Conservation (phyloP, 2,113 vertebrate species). For the Mesembrinibis cayennensis region DNA sequence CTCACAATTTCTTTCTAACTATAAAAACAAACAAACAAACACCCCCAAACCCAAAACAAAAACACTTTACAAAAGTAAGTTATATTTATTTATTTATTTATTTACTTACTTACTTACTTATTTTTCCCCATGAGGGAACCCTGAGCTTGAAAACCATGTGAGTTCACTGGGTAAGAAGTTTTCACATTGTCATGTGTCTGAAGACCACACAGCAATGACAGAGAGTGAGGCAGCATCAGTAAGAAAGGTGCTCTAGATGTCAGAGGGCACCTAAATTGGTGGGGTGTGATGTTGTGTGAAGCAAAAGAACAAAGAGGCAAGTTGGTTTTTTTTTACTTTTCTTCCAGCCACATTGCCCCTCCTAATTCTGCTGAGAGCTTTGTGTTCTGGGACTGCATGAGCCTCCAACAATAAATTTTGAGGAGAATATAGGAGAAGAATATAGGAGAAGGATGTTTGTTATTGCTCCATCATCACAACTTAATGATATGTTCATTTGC, state of each 20-base stretch:
- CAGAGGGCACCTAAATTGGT: background rate
- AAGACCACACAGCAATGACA: background rate
- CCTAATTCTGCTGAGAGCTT: background rate
- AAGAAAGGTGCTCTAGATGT: background rate
- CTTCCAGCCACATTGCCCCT: fast-evolving
- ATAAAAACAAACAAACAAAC: background rate
- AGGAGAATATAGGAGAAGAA: background rate
- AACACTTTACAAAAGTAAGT: background rate
- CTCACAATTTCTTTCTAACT: background rate
- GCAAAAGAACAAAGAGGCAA: background rate
- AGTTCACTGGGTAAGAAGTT: background rate
- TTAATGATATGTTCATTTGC: background rate
- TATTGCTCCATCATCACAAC: background rate
- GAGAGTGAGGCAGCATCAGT: background rate
- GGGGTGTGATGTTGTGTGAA: background rate
- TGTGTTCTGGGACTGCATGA: background rate
- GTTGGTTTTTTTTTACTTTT: background rate
- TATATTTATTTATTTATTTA: background rate
- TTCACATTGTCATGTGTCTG: background rate
- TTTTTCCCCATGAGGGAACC: background rate
- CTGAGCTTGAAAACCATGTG: background rate
- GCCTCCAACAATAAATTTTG: background rate
- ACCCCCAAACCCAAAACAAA: background rate
- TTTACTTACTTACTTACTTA: background rate
- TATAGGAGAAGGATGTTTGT: background rate